Conservation (phyloP, 2,113 vertebrate species). For the Callopanchax toddi region DNA sequence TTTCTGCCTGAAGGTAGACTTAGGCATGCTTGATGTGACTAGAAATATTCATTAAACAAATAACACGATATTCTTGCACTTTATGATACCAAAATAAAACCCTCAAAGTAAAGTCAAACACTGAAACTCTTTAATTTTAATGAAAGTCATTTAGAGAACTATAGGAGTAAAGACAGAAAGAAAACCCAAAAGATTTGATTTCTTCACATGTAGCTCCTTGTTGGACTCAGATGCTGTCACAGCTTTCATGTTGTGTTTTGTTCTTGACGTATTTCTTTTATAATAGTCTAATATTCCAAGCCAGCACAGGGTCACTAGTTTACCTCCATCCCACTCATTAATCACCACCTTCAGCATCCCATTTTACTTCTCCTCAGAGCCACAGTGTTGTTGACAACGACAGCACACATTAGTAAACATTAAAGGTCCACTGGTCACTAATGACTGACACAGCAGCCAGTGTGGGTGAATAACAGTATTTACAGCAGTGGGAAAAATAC, state of each 20-base stretch:
- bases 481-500: background rate
- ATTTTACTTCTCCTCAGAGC: conserved; percentile 5
- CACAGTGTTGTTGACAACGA: conserved; percentile 18
- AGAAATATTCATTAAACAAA: too few relatives aligned
- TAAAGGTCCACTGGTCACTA: conserved; percentile 38
- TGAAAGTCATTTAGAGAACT: too few relatives aligned
- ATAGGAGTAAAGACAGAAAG: too few relatives aligned
- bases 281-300: too few relatives aligned
- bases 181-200: background rate
- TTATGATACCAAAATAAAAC: too few relatives aligned
- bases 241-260: background rate
- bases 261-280: background rate
- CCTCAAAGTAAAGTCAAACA: too few relatives aligned
- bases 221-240: background rate
- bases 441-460: conserved; percentile 11
- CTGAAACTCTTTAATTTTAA: too few relatives aligned
- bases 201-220: background rate
- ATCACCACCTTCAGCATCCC: conserved; percentile 19
- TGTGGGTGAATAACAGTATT: conserved; percentile 7
- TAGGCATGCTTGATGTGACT: too few relatives aligned
- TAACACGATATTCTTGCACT: too few relatives aligned
- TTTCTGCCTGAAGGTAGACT: too few relatives aligned
- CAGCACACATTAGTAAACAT: conserved; percentile 35
- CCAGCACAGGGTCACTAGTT: background rate
- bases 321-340: conserved; percentile 31